A percentile compares a stretch with the other conserved stretches of the same genome.
phyloP scores from a whole-genome alignment of 2,113 vertebrate species.

The Hymenochirus boettgeri region DNA sequence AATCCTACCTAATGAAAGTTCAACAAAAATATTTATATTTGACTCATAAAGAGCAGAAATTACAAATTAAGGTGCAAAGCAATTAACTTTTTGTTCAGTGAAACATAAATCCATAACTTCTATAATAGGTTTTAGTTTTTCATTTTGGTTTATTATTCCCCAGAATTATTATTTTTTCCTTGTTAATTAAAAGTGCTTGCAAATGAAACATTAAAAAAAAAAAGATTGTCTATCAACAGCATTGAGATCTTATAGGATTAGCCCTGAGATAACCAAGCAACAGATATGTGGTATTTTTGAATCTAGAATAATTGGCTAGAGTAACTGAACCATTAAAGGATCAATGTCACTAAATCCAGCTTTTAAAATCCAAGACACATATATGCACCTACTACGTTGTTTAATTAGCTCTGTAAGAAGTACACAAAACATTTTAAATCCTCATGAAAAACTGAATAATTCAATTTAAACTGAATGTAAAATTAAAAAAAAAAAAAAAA shows the following conservation, averaged over 20 bases:
- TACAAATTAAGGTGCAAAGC: too few relatives aligned
- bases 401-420: conserved; percentile 43
- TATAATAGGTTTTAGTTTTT: too few relatives aligned
- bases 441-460: conserved; percentile 22
- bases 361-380: conserved; percentile 29
- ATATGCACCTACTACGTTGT: conserved; percentile 39
- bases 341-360: background rate
- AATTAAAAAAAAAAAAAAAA: too few relatives aligned
- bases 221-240: background rate
- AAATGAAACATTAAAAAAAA: conserved; percentile 11
- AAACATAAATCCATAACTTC: too few relatives aligned
- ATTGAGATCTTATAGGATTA: conserved; percentile 38
- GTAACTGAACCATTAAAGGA: conserved; percentile 41
- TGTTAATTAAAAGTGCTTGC: conserved; percentile 8
- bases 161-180: too few relatives aligned
- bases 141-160: too few relatives aligned
- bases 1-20: too few relatives aligned
- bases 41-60: too few relatives aligned
- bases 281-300: conserved; percentile 28
- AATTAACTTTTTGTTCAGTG: too few relatives aligned
- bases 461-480: conserved; percentile 20
- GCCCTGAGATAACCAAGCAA: conserved; percentile 27
- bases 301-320: conserved; percentile 41
- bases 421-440: conserved; percentile 27
- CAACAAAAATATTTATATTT: too few relatives aligned